Percentiles rank a stretch among this genome's conserved stretches.
These are phyloP conservation scores for Thermophis baileyi DNA, from an alignment of 2,113 vertebrate species.

Conservation along the genomic window DNA sequence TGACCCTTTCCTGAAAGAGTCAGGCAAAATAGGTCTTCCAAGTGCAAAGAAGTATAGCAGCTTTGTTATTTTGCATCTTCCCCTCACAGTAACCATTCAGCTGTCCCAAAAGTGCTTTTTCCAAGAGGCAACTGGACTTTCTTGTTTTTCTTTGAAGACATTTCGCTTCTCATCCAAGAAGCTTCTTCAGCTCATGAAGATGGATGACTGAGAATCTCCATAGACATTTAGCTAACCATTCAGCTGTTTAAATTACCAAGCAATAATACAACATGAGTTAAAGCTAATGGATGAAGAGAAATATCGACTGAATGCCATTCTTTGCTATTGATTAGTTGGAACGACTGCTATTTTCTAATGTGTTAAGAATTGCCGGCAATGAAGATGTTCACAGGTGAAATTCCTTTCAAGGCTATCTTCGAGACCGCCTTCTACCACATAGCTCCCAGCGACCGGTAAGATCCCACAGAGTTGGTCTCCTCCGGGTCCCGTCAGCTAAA, in stretches of 20 bases:
- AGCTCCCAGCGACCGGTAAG: no score
- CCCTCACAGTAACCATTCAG: neutral
- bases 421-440: no score
- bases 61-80: neutral
- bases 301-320: neutral
- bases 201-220: no score
- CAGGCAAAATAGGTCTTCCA: neutral
- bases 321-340: neutral
- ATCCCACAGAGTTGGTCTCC: no score
- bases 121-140: no score
- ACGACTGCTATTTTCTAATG: neutral
- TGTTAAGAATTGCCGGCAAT: neutral
- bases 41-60: neutral
- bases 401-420: neutral
- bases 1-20: neutral
- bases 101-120: neutral
- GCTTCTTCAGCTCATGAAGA: no score
- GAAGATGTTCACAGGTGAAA: neutral
- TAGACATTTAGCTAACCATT: neutral
- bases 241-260: neutral
- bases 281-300: neutral
- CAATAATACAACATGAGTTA: neutral
- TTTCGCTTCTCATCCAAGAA: no score
- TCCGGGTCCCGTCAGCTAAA: no score
- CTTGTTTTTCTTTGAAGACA: no score